These are phyloP conservation scores for Suricata suricatta DNA, from an alignment of 2,113 vertebrate species.

Conservation along the genomic window DNA sequence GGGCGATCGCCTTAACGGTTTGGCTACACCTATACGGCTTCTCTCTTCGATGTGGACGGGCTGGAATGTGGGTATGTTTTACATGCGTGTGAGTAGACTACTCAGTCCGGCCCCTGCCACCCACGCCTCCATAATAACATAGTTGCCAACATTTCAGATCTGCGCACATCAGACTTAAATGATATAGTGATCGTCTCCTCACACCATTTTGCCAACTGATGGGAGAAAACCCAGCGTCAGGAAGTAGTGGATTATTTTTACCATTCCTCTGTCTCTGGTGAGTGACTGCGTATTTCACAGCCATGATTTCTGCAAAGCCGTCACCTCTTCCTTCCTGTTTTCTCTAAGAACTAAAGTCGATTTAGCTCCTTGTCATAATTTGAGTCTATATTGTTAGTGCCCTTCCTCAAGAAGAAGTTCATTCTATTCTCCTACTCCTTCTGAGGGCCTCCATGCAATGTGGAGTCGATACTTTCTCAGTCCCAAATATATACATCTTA, in stretches of 20 bases:
- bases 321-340: not conserved
- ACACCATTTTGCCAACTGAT: not conserved
- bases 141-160: not conserved
- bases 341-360: not conserved
- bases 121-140: not conserved
- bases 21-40: not conserved
- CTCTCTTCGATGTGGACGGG: not conserved
- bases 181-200: not conserved
- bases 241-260: not conserved
- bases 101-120: not conserved
- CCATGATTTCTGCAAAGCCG: not conserved
- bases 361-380: not conserved
- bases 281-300: rapidly evolving
- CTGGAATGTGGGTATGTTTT: not conserved
- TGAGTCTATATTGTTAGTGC: not conserved
- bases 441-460: not conserved
- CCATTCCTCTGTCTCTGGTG: not conserved
- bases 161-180: not conserved
- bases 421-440: not conserved
- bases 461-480: not conserved
- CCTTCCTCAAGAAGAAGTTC: not conserved
- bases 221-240: not conserved
- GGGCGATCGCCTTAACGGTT: not conserved
- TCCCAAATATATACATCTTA: not conserved
- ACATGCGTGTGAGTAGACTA: not conserved